Base-by-base conservation (phyloP, 2,888 invertebrate species). In the Timandra comae region DNA sequence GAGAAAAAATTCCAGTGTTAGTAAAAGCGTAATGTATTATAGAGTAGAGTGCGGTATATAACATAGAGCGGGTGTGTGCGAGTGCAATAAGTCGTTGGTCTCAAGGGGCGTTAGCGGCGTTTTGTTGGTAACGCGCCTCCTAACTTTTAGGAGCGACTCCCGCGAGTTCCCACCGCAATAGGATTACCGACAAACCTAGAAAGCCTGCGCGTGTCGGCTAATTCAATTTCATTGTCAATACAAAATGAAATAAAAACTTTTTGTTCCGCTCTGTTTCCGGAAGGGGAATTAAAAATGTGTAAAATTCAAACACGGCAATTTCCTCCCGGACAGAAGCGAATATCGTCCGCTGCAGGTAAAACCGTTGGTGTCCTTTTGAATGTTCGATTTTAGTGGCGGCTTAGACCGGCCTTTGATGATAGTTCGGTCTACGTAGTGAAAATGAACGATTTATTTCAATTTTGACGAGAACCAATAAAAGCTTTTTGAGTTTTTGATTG, bases 181-280 rank as follows among this genome's bases (percentile, higher is more conserved):
- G 79, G 78, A 80, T 80, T 80, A 76, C 70, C 58, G 57, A 63
- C 67, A 71, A 60, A 69, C 64, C 64, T 67, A 71, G 70, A 64
- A 69, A 63, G 63, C 63, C 67, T 55, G 60, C 58, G 58, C 59
- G 58, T 64, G 66, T 61, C 63, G 44, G 62, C 63, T 74, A 72
- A 77, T 78, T 71, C 70, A 67, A 72, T 74, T 70, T 64, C 63
- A 69, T 63, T 71, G 70, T 68, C 64, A 56, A 69, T 68, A 63
- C 60, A 60, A 58, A 66, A 64, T 52, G 42, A 49, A 49, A 53
- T 47, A 53, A 41, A 53, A 53, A 43, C 43, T 46, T 46, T 52
- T 52, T 50, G 37, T 53, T 41, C 29, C 49, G 43, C 45, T 48
- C 48, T 50, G 48, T 48, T 54, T 53, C 44, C 38, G 33, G 47